Conservation (phyloP, 1,140 invertebrate genomes). For the Drosophila takahashii region DNA sequence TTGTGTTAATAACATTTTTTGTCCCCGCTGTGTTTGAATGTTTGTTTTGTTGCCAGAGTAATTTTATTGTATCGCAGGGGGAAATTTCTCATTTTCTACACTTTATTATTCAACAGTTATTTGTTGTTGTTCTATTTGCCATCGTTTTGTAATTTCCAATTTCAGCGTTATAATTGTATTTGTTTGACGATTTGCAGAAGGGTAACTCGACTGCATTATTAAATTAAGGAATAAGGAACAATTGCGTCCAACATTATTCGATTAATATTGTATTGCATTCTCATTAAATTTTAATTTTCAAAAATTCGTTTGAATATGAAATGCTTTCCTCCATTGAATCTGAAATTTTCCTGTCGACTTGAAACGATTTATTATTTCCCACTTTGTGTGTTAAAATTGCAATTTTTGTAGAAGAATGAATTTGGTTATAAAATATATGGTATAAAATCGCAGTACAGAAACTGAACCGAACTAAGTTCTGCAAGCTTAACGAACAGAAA, state of each 20-base stretch:
- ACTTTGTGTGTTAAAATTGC: background rate
- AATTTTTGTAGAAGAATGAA: background rate
- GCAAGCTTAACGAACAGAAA: constrained; percentile 1
- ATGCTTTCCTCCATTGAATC: background rate
- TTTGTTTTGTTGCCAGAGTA: constrained; percentile 56
- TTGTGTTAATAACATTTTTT: constrained; percentile 58
- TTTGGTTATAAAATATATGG: background rate
- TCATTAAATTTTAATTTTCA: background rate
- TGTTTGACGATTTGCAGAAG: constrained; percentile 8
- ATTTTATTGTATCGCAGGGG: constrained; percentile 57
- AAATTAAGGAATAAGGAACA: background rate
- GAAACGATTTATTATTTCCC: background rate
- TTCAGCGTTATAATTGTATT: constrained; percentile 17
- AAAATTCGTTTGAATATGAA: background rate
- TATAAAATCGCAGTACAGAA: background rate
- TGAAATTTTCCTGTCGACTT: background rate
- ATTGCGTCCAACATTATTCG: background rate
- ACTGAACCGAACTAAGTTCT: background rate
- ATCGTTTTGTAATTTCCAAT: constrained; percentile 22
- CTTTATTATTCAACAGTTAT: constrained; percentile 59
- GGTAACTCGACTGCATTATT: constrained; percentile 9
- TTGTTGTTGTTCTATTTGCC: constrained; percentile 16
- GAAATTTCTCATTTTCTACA: constrained; percentile 50
- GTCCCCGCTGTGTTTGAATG: constrained; percentile 28
- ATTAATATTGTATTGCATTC: constrained; percentile 1